Base-by-base conservation (phyloP, 2,797 vertebrate species). In the Syngnathus rostellatus region DNA sequence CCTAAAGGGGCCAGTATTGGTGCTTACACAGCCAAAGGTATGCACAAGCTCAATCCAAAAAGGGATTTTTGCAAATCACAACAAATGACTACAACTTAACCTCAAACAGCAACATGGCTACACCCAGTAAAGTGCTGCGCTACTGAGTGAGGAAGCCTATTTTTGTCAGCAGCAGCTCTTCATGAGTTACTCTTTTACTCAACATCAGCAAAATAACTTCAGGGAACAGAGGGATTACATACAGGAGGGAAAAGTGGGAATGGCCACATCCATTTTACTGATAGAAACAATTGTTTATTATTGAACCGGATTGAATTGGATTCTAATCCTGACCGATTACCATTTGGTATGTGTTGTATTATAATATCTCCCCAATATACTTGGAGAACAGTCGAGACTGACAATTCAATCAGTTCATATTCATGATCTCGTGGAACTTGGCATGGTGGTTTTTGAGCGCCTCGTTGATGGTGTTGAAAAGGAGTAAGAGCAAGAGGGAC, bases 221-320 rank as follows among this genome's bases (percentile, higher is more conserved):
- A 71, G 68, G 68, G 65, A 67, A 72, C 11, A 48, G 54, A 63
- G 66, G 76, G 77, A 54, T 74, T 67, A 76, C 50, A 66, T 82
- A 80, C 82, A 85, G 78, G 83, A 86, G 85, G 81, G 71, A 77
- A 82, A 80, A 84, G 82, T 83, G 85, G 83, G 19, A 50, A 50
- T 50, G 19, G 16, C 46, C 5, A 19, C 17, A 4, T 19, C 17
- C 17, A 8, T n/a, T 50, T 50, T 50, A 50, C 2, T 50, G 19
- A 50, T 19, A n/a, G 17, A 8, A 10, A 21, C 50, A 21, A n/a
- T 51, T n/a, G n/a, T 21, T 21, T 21, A 51, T 21, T 17, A 31
- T 31, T 31, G 31, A 31, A 31, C 31, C 3, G 31, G 31, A 31
- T 31, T 31, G 31, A 31, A 31, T 31, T 31, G 31, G 3, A 31